Evolutionary conservation across 2,888 invertebrate genomes (phyloP).

Genomic region (Nymphalis urticae): DNA sequence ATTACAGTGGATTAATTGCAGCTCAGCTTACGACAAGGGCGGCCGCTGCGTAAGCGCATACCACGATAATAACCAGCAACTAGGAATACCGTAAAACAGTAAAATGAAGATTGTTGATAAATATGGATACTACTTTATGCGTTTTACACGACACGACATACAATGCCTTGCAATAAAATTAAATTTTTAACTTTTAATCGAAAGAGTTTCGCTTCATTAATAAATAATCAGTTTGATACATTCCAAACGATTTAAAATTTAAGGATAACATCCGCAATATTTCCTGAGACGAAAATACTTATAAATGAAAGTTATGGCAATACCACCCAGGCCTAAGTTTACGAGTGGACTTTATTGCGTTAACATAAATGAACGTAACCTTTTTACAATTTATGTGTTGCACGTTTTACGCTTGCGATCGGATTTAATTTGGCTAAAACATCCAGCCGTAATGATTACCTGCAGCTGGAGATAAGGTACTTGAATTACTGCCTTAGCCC

Average conservation of each 20-base stretch:
- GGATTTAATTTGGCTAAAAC: conserved; percentile 50
- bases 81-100: not conserved
- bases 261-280: not conserved
- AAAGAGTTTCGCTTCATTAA: not conserved
- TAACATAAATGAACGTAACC: conserved; percentile 34
- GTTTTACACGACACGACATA: too few species aligned
- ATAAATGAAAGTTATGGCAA: conserved; percentile 21
- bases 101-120: too few species aligned
- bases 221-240: not conserved
- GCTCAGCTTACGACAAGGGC: conserved; percentile 46
- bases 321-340: conserved; percentile 32
- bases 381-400: conserved; percentile 34
- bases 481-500: conserved; percentile 62
- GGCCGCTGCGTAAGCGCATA: conserved; percentile 49
- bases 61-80: conserved; percentile 12
- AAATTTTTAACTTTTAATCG: too few species aligned
- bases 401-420: conserved; percentile 36
- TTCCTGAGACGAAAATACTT: conserved; percentile 26
- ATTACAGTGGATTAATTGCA: conserved; percentile 79
- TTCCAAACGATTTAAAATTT: not conserved
- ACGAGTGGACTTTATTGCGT: conserved; percentile 34
- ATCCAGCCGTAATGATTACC: conserved; percentile 51
- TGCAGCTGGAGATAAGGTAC: conserved; percentile 58
- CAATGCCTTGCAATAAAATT: too few species aligned
- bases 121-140: too few species aligned